These are phyloP conservation scores for Prionailurus bengalensis DNA, from an alignment of 2,113 vertebrate species.

Conservation along the genomic window DNA sequence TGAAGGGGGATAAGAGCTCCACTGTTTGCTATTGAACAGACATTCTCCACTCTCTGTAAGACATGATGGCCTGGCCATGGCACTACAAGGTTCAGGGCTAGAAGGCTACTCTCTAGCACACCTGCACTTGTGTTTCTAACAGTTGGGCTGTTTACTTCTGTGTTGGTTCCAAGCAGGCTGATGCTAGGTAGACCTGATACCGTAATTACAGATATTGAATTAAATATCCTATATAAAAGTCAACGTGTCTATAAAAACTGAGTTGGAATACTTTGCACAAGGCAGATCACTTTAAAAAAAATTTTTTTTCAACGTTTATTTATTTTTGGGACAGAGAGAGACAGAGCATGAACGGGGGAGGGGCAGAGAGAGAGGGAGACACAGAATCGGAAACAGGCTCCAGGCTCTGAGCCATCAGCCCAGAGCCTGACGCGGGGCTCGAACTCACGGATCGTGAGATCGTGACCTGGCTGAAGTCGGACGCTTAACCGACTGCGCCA, in stretches of 20 bases:
- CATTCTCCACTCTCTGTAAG: not conserved
- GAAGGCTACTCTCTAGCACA: not conserved
- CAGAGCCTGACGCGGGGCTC: no score
- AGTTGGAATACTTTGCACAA: slow-evolving; percentile 22
- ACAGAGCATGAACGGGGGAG: no score
- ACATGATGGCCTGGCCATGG: not conserved
- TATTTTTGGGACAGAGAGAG: no score
- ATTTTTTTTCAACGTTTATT: no score
- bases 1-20: not conserved
- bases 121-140: not conserved
- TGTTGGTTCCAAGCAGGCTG: not conserved
- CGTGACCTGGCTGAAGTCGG: no score
- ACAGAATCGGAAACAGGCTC: no score
- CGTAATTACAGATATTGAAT: not conserved
- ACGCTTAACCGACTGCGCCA: no score
- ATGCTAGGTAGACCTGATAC: not conserved
- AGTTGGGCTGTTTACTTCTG: not conserved
- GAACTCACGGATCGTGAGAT: no score
- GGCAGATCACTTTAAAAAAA: not conserved
- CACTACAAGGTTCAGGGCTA: not conserved
- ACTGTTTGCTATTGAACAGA: not conserved
- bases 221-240: not conserved
- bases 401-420: no score
- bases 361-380: no score
- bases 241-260: not conserved